Evolutionary conservation across 1,140 invertebrate genomes (phyloP).

Genomic region (Trachymyrmex septentrionalis): DNA sequence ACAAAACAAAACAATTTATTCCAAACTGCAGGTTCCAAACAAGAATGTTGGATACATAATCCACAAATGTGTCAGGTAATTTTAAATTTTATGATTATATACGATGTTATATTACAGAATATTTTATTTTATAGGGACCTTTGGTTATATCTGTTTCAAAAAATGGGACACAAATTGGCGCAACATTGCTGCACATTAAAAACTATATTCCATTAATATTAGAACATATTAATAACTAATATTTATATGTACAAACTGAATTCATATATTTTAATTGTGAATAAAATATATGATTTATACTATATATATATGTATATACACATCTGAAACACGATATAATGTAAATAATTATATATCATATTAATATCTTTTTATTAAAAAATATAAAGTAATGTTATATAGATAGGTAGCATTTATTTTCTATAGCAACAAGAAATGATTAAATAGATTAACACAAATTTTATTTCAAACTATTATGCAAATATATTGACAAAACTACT

Average conservation of each 20-base stretch:
- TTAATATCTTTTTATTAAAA: neutral
- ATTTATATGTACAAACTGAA: slow-evolving; percentile 10
- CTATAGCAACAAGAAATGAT: neutral
- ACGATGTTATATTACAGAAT: neutral
- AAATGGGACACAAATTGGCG: slow-evolving; percentile 72
- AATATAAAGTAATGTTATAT: neutral
- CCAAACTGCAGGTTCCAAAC: slow-evolving; percentile 58
- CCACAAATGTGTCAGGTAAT: slow-evolving; percentile 77
- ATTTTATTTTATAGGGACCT: slow-evolving; percentile 71
- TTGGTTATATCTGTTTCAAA: slow-evolving; percentile 75
- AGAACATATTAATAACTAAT: slow-evolving; percentile 64
- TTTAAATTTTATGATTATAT: slow-evolving; percentile 22
- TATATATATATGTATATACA: slow-evolving; percentile 1
- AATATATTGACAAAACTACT: slow-evolving; percentile 42
- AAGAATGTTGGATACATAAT: slow-evolving; percentile 79
- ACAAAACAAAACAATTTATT: slow-evolving; percentile 77
- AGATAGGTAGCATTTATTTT: neutral
- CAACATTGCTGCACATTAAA: slow-evolving; percentile 72
- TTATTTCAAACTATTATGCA: slow-evolving; percentile 33
- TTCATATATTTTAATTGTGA: neutral
- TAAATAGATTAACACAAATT: neutral
- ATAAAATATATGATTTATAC: slow-evolving; percentile 22
- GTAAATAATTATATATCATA: neutral
- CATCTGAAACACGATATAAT: neutral
- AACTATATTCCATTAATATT: slow-evolving; percentile 75